Percentiles rank a stretch among this genome's conserved stretches.
These are phyloP conservation scores for Chrysogorgia sp. DNA, from an alignment of 92 coral and sea anemone species.

Conservation along the genomic window DNA sequence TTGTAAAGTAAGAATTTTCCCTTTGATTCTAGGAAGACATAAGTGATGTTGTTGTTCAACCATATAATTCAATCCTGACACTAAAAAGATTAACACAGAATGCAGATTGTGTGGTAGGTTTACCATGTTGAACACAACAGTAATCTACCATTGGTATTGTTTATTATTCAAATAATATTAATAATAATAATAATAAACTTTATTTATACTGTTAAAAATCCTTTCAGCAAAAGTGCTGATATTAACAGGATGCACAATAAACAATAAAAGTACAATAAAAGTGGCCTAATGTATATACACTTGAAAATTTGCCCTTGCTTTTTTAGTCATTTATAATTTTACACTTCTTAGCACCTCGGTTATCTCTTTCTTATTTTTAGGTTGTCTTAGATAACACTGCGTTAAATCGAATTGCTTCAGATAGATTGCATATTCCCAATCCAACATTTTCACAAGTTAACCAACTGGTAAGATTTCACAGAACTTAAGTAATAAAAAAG, in stretches of 20 bases:
- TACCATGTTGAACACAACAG: background rate
- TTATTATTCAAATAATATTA: constrained; percentile 1
- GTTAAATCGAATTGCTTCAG: constrained; percentile 96
- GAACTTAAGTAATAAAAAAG: too few relatives aligned
- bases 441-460: constrained; percentile 99
- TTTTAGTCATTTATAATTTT: background rate
- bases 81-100: constrained; percentile 94
- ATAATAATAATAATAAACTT: too few relatives aligned
- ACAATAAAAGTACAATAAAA: too few relatives aligned
- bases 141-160: background rate
- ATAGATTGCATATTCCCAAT: constrained; percentile 93
- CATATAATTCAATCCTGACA: constrained; percentile 93
- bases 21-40: constrained; percentile 81
- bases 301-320: background rate
- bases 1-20: background rate
- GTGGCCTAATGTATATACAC: background rate
- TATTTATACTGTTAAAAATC: too few relatives aligned
- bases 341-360: background rate
- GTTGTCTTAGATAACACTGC: constrained; percentile 99
- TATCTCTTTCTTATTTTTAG: constrained; percentile 36
- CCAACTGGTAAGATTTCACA: constrained; percentile 71
- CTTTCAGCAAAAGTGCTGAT: too few relatives aligned
- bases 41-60: constrained; percentile 99
- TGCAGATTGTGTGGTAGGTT: constrained; percentile 99
- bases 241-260: too few relatives aligned